Evolutionary conservation across 2,888 invertebrate genomes (phyloP).

Genomic region (Cephalotes varians): DNA sequence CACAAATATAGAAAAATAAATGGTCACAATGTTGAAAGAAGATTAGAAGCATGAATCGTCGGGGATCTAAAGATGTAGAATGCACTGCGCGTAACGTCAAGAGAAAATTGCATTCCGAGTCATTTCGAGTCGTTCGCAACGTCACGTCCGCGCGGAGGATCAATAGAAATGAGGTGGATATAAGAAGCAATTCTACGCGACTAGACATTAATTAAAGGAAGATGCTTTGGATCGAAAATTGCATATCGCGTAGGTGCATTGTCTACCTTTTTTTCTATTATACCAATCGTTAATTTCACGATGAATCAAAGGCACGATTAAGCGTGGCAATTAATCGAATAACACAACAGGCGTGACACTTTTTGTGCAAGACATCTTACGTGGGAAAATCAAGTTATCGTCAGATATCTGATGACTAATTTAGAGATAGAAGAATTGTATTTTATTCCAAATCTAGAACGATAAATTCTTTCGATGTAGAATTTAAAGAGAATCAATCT

Average conservation of each 20-base stretch:
- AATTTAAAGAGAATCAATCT: not conserved
- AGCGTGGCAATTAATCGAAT: slow-evolving; percentile 67
- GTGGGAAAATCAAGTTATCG: not conserved
- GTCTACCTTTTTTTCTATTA: slow-evolving; percentile 9
- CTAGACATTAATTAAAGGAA: slow-evolving; percentile 55
- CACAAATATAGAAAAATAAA: not conserved
- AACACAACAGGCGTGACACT: slow-evolving; percentile 60
- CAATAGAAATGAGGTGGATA: slow-evolving; percentile 15
- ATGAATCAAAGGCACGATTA: slow-evolving; percentile 44
- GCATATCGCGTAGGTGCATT: slow-evolving; percentile 42
- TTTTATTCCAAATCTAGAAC: not conserved
- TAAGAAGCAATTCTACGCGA: slow-evolving; percentile 19
- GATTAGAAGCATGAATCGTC: slow-evolving; percentile 1
- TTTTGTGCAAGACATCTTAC: slow-evolving; percentile 11
- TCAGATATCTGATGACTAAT: slow-evolving; percentile 1
- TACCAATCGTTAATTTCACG: slow-evolving; percentile 30
- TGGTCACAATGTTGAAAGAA: not conserved
- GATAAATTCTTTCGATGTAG: not conserved
- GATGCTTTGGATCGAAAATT: slow-evolving; percentile 54
- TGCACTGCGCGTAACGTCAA: not conserved
- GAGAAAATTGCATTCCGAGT: slow-evolving; percentile 28
- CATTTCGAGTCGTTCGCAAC: slow-evolving; percentile 2
- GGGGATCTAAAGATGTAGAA: not conserved
- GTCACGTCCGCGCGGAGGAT: not conserved
- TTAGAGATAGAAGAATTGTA: not conserved